Evolutionary conservation across 1,140 invertebrate genomes (phyloP), one percentile per base, ranked within the genome.

Genomic region (Musca domestica): DNA sequence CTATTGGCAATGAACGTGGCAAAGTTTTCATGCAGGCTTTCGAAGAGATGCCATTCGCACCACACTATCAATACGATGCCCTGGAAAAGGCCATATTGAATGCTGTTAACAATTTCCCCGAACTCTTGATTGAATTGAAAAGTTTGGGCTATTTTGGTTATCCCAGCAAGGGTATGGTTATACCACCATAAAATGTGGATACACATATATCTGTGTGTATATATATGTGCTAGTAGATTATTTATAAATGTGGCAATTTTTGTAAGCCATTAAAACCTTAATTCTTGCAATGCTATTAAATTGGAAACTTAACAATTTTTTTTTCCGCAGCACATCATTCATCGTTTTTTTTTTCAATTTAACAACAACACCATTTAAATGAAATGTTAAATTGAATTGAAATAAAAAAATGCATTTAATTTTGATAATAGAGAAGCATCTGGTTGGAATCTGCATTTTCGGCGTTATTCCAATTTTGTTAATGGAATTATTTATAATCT

Each of bases 11-110:
- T 73, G 83, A 87, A 2, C 74, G 84, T 20, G 90, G 91, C 1
- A 82, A 83, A 23, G 83, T 90, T 1, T 85, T 89, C 64, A 84
- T 91, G 1, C 88, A 87, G 72, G 85, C 86, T 61, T 78, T 92
- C 3, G 84, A 88, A 70, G 87, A 89, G 49, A 89, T 91, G 80
- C 88, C 89, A 0, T 87, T 89, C 73, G 79, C 88, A 0, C 85
- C 89, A 3, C 89, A 86, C 71, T 87, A 89, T 71, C 88, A 90
- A 73, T 83, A 83, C 20, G 79, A 85, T 34, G 79, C 87, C 61
- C 75, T 91, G 4, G 80, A 88, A 41, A 83, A 86, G n/a, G 83
- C 86, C 15, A 83, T 92, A 0, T 84, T 84, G 67, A 86, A 86
- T 66, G 84, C 86, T 3, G 76, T 92, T 12, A 81, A 86, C 23